Base-by-base conservation (phyloP, 2,113 vertebrate species). In the Brachyhypopomus gauderio region DNA sequence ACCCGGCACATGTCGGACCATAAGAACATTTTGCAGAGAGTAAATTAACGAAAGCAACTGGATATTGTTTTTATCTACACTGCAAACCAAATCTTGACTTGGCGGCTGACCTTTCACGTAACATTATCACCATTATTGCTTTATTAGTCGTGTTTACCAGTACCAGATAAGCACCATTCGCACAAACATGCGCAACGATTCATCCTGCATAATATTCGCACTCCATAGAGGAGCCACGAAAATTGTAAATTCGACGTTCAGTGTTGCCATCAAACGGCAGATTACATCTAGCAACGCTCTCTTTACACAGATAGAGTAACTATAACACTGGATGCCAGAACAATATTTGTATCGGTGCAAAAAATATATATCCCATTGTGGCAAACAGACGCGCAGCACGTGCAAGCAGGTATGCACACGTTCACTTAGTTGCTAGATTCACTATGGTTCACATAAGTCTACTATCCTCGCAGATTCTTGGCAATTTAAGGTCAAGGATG, bases 401-500 rank as follows among this genome's bases (percentile, higher is more conserved):
- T 41, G 34, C 34, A 38, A 4, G 63, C 63, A 19, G 5, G 34
- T 0, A 34, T 6, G 30, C 36, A 41, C 34, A 70, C 30, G 9
- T 59, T 8, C 9, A 4, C 22, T 16, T 7, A 20, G 62, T 48
- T 30, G 14, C 22, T 62, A 41, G 48, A 30, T 77, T 20, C 30
- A 14, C 30, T 16, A 20, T 66, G 25, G 38, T 67, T 60, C 71
- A 25, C 55, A 23, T 3, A 20, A 58, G 60, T 25, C 23, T 30
- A 14, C 41, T 36, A 20, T 73, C n/a, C 25, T 45, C 25, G 69
- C 27, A 63, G 66, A 73, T 52, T 72, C 27, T 25, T 17, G 30
- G 66, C 23, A 72, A 63, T 74, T 56, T 63, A 64, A 72, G 34
- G 77, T 71, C 16, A 64, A 70, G 71, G 45, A 75, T 23, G 71